phyloP scores from a whole-genome alignment of 2,113 vertebrate species.

The Peromyscus leucopus region DNA sequence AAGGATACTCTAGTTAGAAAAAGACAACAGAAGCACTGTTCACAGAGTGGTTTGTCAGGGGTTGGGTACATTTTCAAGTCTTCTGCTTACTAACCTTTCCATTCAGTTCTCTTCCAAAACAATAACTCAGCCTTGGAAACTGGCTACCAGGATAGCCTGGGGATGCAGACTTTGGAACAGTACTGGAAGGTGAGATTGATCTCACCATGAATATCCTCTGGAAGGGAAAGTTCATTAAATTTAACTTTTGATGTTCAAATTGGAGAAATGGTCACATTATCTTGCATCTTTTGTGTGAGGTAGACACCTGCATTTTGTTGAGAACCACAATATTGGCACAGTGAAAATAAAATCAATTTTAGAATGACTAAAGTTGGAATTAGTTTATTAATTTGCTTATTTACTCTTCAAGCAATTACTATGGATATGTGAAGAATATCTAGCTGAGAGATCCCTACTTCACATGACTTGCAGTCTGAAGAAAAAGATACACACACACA shows the following conservation, averaged over 20 bases:
- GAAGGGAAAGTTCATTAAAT: slow-evolving; percentile 62
- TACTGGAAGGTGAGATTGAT: neutral
- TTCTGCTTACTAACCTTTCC: slow-evolving; percentile 50
- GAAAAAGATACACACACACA: neutral
- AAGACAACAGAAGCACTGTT: neutral
- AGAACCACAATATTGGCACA: neutral
- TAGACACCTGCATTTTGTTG: neutral
- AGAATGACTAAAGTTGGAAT: neutral
- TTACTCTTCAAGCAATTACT: slow-evolving; percentile 45
- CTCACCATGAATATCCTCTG: slow-evolving; percentile 14
- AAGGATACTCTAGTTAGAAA: neutral
- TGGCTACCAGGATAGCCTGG: slow-evolving; percentile 1
- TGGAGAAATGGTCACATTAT: slow-evolving; percentile 34
- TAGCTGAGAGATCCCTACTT: neutral
- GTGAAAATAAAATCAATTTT: neutral
- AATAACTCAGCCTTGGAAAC: slow-evolving; percentile 53
- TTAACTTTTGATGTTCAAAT: slow-evolving; percentile 15
- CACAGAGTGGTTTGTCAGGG: neutral
- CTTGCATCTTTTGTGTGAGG: neutral
- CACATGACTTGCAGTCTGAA: neutral
- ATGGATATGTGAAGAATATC: neutral
- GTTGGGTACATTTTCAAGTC: slow-evolving; percentile 10
- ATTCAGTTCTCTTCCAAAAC: slow-evolving; percentile 35
- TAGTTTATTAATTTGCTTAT: slow-evolving; percentile 40
- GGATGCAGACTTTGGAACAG: neutral